These are phyloP conservation scores for Bucorvus abyssinicus DNA, from an alignment of 2,797 vertebrate species.

Conservation along the genomic window DNA sequence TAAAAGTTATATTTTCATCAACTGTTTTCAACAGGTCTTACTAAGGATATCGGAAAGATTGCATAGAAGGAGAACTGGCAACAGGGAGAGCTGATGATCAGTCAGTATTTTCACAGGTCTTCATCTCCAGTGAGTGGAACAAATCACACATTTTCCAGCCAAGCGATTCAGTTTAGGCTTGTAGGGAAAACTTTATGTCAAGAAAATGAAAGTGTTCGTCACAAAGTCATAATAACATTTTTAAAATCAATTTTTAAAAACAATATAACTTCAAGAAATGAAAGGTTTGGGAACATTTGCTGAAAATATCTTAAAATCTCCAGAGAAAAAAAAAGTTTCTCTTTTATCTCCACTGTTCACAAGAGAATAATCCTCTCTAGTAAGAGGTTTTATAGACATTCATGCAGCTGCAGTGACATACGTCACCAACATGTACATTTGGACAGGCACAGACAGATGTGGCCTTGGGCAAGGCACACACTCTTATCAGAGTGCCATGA, in stretches of 20 bases:
- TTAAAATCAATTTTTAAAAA: background rate
- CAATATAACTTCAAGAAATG: background rate
- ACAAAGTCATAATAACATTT: background rate
- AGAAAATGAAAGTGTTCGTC: background rate
- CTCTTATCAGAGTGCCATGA: background rate
- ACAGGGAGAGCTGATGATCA: background rate
- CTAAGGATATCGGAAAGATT: background rate
- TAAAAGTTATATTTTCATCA: constrained; percentile 5
- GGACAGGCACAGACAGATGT: background rate
- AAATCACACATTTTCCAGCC: background rate
- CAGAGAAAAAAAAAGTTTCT: background rate
- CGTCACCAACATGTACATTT: background rate
- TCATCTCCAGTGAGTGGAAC: background rate
- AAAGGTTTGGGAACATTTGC: background rate
- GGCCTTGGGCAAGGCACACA: background rate
- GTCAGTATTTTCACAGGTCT: background rate
- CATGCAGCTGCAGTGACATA: background rate
- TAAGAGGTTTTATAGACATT: background rate
- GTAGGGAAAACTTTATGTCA: background rate
- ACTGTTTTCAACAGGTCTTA: background rate
- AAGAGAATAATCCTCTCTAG: background rate
- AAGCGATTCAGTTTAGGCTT: background rate
- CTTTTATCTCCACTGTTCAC: background rate
- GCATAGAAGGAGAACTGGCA: background rate
- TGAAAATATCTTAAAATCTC: background rate